Base-by-base conservation (phyloP, 2,797 vertebrate genomes). In the Neoniphon sammara region DNA sequence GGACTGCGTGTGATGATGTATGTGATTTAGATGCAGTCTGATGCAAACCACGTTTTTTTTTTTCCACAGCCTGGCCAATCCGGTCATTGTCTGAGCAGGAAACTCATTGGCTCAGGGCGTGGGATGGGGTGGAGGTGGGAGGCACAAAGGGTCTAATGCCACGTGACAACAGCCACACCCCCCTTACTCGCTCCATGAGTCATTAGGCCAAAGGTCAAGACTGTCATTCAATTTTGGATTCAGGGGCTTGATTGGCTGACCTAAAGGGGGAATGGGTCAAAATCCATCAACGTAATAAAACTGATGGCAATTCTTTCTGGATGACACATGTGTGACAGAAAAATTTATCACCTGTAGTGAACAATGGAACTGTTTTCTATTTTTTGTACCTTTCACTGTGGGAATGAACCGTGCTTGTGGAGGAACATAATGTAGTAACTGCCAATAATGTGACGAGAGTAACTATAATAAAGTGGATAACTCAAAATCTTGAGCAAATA, bases 51-150 rank as follows among this genome's bases (percentile, higher is more conserved):
- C 59, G n/a, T n/a, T n/a, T 34, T 54, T 15, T 54, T 71, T 44
- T 50, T 56, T 61, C 68, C 69, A 50, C 49, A 59, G 27, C 57
- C 69, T 72, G 57, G 63, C 63, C 50, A 70, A 78, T 72, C 68
- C 60, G 44, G 63, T 44, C 70, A 49, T 73, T 80, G 74, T 63
- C 39, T 77, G 67, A n/a, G 21, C 66, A 49, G 30, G 42, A 77
- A 70, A 66, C 52, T 4, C 68, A 17, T 30, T 58, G 42, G 14
- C 63, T 70, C 5, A 50, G 64, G 25, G 23, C 39, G 65, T 25
- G 49, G 39, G 27, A 49, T 73, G 52, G 31, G 46, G 50, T 71
- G 50, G 62, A 57, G 42, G 34, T 60, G 4, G 54, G 53, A 36
- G 44, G 36, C 8, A 53, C 5, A 11, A 56, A 15, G 18, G 57